These are phyloP conservation scores for Pogonus chalceus DNA, from an alignment of 1,140 invertebrate species.

Conservation along the genomic window DNA sequence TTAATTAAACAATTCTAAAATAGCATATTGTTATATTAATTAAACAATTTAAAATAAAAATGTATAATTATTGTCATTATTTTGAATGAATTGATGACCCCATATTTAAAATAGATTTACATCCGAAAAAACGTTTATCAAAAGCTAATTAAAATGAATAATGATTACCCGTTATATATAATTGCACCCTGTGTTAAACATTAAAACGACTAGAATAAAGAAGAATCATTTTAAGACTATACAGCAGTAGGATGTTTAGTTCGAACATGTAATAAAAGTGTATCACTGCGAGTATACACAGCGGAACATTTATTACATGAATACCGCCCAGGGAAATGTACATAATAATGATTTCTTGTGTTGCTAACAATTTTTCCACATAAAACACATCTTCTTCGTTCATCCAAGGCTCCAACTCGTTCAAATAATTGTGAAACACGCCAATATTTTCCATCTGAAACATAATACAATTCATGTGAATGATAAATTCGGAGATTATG, in stretches of 20 bases:
- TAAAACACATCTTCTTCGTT: constrained; percentile 50
- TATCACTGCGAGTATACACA: constrained; percentile 54
- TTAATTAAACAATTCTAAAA: too few species aligned
- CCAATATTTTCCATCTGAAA: constrained; percentile 55
- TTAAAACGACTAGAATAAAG: too few species aligned
- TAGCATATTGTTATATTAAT: too few species aligned
- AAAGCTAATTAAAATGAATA: too few species aligned
- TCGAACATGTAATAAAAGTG: constrained; percentile 50
- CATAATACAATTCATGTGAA: constrained; percentile 35
- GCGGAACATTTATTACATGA: constrained; percentile 50
- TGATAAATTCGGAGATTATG: background rate
- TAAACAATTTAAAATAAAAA: too few species aligned
- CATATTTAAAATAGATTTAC: too few species aligned
- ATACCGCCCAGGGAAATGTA: constrained; percentile 54
- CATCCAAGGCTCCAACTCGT: constrained; percentile 49
- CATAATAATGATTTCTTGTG: constrained; percentile 57
- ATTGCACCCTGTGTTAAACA: too few species aligned
- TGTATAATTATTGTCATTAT: too few species aligned
- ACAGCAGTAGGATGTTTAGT: constrained; percentile 47
- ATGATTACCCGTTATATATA: too few species aligned
- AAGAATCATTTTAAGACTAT: too few species aligned
- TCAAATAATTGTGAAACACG: constrained; percentile 57
- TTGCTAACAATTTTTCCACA: constrained; percentile 58
- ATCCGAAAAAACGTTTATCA: too few species aligned
- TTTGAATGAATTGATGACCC: too few species aligned